Evolutionary conservation across 2,888 invertebrate genomes (phyloP).

Genomic region (Amiota communis): DNA sequence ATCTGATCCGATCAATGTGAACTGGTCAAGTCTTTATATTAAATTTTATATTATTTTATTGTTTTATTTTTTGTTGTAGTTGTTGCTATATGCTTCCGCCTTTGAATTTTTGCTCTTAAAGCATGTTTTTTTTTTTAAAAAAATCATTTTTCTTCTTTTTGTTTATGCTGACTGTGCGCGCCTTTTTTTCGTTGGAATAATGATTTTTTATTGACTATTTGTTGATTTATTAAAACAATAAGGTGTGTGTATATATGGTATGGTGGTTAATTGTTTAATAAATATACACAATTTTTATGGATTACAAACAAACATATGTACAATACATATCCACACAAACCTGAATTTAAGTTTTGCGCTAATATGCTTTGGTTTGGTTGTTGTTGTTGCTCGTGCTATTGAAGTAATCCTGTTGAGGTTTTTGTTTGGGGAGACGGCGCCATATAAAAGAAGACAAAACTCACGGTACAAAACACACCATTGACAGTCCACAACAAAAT

Average conservation of each 20-base stretch:
- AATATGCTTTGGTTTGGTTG: background rate
- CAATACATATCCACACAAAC: constrained; percentile 47
- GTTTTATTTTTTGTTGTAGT: background rate
- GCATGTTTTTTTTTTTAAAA: no score
- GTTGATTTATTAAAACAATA: no score
- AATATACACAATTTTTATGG: no score
- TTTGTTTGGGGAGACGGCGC: constrained; percentile 36
- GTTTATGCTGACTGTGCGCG: constrained; percentile 42
- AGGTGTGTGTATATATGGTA: no score
- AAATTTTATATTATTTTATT: no score
- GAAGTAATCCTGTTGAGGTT: constrained; percentile 44
- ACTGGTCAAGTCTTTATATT: no score
- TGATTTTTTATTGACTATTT: background rate
- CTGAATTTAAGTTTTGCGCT: constrained; percentile 51
- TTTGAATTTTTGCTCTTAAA: background rate
- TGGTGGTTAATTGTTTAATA: no score
- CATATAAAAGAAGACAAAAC: constrained; percentile 32
- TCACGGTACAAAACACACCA: constrained; percentile 4
- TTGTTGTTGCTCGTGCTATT: constrained; percentile 29
- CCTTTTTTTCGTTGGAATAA: constrained; percentile 14
- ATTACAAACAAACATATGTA: background rate
- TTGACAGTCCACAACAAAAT: constrained; percentile 32
- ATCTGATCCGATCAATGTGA: no score
- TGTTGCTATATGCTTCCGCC: constrained; percentile 20
- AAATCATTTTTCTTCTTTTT: constrained; percentile 24